Percentiles rank a stretch among this genome's conserved stretches.
These are phyloP conservation scores for Liasis olivaceus DNA, from an alignment of 2,797 vertebrate genomes.

Conservation along the genomic window DNA sequence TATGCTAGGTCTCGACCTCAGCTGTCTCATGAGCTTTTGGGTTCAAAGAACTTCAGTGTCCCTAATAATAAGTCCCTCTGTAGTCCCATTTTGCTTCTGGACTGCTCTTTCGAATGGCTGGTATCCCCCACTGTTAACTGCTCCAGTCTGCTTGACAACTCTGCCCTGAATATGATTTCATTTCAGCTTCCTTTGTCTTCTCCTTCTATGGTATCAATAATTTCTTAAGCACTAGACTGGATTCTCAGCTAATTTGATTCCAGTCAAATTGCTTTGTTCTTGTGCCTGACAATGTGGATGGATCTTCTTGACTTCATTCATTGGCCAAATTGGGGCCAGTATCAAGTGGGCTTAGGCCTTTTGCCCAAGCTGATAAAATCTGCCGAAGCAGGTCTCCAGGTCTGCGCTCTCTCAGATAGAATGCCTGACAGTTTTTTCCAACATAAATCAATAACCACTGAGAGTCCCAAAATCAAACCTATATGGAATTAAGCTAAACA, in stretches of 20 bases:
- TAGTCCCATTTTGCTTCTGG: neutral
- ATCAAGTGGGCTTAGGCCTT: neutral
- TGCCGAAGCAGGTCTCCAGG: neutral
- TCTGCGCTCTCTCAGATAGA: neutral
- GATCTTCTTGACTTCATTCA: neutral
- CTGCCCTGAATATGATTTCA: neutral
- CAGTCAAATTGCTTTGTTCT: neutral
- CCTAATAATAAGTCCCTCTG: neutral
- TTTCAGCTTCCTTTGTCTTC: neutral
- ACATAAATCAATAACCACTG: neutral
- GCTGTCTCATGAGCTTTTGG: neutral
- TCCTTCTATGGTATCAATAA: neutral
- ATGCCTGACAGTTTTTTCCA: neutral
- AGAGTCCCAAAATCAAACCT: neutral
- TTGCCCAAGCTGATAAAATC: neutral
- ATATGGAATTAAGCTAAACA: neutral
- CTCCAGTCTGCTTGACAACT: neutral
- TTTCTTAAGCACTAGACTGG: no score
- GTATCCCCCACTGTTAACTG: neutral
- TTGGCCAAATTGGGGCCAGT: neutral
- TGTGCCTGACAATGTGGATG: neutral
- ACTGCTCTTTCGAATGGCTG: neutral
- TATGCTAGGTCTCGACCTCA: neutral
- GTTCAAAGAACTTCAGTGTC: neutral
- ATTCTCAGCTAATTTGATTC: neutral